These are phyloP conservation scores for Anguilla rostrata DNA, from an alignment of 2,113 vertebrate species.

Conservation along the genomic window DNA sequence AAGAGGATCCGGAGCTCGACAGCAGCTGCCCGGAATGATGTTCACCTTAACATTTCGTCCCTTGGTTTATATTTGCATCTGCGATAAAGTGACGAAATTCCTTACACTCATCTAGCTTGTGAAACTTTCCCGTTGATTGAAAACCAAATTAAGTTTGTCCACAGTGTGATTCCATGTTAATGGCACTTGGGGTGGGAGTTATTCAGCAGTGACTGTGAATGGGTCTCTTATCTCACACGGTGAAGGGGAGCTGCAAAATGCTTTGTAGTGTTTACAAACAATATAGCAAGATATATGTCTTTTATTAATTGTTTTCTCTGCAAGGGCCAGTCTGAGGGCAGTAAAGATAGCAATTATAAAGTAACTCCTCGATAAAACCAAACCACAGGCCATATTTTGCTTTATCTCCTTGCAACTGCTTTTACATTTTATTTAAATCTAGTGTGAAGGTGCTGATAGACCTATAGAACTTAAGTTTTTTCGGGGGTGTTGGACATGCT, in stretches of 20 bases:
- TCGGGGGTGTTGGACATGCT: neutral
- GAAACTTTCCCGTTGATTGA: neutral
- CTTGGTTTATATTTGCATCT: neutral
- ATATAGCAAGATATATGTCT: conserved; percentile 8
- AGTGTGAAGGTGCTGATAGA: neutral
- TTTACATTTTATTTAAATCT: neutral
- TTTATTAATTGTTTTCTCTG: conserved; percentile 14
- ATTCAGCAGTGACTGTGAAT: neutral
- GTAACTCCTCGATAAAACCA: neutral
- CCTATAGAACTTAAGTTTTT: neutral
- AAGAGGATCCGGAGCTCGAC: neutral
- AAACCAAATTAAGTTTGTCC: neutral
- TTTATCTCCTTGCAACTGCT: neutral
- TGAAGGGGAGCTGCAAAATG: neutral
- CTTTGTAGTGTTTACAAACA: neutral
- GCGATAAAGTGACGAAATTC: neutral
- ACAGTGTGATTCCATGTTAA: neutral
- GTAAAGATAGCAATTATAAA: conserved; percentile 6
- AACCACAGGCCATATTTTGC: neutral
- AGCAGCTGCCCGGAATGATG: neutral
- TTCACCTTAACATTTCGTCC: neutral
- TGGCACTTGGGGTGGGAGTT: neutral
- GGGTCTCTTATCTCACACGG: neutral
- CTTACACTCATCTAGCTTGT: neutral
- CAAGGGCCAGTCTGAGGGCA: neutral